Evolutionary conservation across 2,888 invertebrate genomes (phyloP).

Genomic region (Nomada fucata): DNA sequence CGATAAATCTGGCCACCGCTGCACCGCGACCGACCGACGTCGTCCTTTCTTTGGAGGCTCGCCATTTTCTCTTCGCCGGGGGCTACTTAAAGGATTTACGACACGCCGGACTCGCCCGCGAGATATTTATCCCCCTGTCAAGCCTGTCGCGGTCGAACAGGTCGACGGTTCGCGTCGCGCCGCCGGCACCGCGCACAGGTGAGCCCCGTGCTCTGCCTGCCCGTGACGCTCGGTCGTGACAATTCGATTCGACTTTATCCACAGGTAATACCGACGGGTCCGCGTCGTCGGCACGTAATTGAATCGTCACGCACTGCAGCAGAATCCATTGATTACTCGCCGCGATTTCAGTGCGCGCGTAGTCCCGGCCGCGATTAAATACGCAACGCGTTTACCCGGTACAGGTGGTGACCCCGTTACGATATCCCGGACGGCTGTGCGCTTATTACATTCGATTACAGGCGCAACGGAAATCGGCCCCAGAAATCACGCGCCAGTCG

Average conservation of each 20-base stretch:
- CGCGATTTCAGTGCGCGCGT: slow-evolving; percentile 52
- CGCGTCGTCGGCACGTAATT: slow-evolving; percentile 71
- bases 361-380: slow-evolving; percentile 17
- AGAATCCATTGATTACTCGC: slow-evolving; percentile 70
- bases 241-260: slow-evolving; percentile 69
- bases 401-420: slow-evolving; percentile 22
- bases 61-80: slow-evolving; percentile 43
- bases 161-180: no score
- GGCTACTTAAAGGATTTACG: slow-evolving; percentile 70
- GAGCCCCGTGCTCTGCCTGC: slow-evolving; percentile 30
- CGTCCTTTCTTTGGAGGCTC: slow-evolving; percentile 49
- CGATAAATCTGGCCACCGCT: slow-evolving; percentile 61
- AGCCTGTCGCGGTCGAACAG: slow-evolving; percentile 5
- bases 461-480: slow-evolving; percentile 7
- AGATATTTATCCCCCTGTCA: slow-evolving; percentile 62
- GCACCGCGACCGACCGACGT: slow-evolving; percentile 31
- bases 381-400: slow-evolving; percentile 35
- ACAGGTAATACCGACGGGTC: slow-evolving; percentile 70
- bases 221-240: slow-evolving; percentile 63
- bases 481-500: slow-evolving; percentile 31
- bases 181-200: not conserved
- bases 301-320: slow-evolving; percentile 72
- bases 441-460: slow-evolving; percentile 51
- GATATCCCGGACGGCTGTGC: slow-evolving; percentile 31
- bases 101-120: slow-evolving; percentile 60